A percentile compares a stretch with the other conserved stretches of the same genome.
Evolutionary conservation across 2,888 invertebrate genomes (phyloP).

Genomic region (Hybos culiciformis): DNA sequence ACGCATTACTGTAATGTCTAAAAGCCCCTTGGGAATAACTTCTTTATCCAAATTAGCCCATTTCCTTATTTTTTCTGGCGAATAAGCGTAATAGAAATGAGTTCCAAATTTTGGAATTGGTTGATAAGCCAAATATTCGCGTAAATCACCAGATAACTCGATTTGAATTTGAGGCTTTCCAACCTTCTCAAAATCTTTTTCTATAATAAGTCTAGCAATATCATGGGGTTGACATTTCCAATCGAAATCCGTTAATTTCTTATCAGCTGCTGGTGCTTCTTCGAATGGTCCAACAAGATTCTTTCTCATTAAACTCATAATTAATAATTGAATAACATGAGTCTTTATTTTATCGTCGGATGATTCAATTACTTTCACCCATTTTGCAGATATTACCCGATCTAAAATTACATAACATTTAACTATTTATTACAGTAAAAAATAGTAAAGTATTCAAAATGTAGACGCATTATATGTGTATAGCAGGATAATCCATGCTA

Average conservation of each 20-base stretch:
- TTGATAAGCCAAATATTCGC: conserved; percentile 37
- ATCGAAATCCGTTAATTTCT: conserved; percentile 16
- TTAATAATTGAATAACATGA: conserved; percentile 34
- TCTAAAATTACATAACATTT: no score
- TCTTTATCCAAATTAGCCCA: conserved; percentile 31
- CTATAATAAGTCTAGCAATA: conserved; percentile 28
- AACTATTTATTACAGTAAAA: no score
- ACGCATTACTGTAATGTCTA: conserved; percentile 4
- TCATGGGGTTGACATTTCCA: conserved; percentile 21
- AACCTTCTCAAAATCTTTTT: conserved; percentile 20
- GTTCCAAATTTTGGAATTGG: conserved; percentile 38
- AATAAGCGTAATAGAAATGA: conserved; percentile 38
- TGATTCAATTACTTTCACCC: conserved; percentile 14
- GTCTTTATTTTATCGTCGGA: conserved; percentile 4
- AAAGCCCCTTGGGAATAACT: conserved; percentile 26
- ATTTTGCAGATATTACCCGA: conserved; percentile 14
- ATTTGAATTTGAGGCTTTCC: conserved; percentile 25
- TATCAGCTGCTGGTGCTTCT: conserved; percentile 26
- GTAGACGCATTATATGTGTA: no score
- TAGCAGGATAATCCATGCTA: no score
- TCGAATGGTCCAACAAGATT: conserved; percentile 33
- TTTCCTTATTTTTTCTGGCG: conserved; percentile 32
- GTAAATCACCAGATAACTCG: conserved; percentile 32
- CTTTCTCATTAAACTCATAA: conserved; percentile 34
- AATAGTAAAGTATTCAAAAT: no score